A percentile compares a stretch with the other conserved stretches of the same genome.
These are phyloP conservation scores for Frankliniella fusca DNA, from an alignment of 2,888 invertebrate genomes.

Conservation along the genomic window DNA sequence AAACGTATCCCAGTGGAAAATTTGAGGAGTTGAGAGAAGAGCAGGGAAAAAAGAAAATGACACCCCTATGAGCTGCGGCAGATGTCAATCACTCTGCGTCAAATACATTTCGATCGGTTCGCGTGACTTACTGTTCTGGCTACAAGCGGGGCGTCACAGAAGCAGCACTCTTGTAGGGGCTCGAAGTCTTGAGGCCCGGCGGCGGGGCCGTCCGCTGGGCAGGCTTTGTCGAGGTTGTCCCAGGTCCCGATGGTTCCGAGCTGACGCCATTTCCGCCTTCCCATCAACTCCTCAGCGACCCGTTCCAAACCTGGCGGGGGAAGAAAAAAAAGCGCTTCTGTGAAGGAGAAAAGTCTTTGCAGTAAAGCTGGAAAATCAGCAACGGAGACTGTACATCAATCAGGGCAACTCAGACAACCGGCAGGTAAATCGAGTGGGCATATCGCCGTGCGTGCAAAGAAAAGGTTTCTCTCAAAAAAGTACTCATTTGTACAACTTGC, in stretches of 20 bases:
- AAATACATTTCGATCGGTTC: too few relatives aligned
- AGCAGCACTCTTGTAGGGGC: constrained; percentile 7
- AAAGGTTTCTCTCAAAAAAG: not conserved
- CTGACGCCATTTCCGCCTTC: constrained; percentile 93
- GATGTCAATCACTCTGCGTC: too few relatives aligned
- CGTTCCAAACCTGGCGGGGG: constrained; percentile 79
- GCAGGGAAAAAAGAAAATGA: too few relatives aligned
- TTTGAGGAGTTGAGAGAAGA: too few relatives aligned
- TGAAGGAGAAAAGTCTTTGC: not conserved
- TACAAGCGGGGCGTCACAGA: constrained; percentile 6
- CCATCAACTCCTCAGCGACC: constrained; percentile 95
- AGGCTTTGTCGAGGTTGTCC: not conserved
- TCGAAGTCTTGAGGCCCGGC: not conserved
- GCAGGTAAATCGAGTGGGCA: not conserved
- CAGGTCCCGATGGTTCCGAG: constrained; percentile 43
- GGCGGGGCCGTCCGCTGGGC: not conserved
- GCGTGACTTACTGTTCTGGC: too few relatives aligned
- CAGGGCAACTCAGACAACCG: not conserved
- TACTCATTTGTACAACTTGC: too few relatives aligned
- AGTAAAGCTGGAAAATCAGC: too few relatives aligned
- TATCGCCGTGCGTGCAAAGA: not conserved
- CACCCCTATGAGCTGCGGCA: too few relatives aligned
- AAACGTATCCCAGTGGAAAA: too few relatives aligned
- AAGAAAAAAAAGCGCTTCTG: not conserved
- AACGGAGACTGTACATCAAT: not conserved